Percentiles rank a stretch among this genome's conserved stretches.
Conservation (phyloP, 1,140 invertebrate genomes). For the Tribolium castaneum region DNA sequence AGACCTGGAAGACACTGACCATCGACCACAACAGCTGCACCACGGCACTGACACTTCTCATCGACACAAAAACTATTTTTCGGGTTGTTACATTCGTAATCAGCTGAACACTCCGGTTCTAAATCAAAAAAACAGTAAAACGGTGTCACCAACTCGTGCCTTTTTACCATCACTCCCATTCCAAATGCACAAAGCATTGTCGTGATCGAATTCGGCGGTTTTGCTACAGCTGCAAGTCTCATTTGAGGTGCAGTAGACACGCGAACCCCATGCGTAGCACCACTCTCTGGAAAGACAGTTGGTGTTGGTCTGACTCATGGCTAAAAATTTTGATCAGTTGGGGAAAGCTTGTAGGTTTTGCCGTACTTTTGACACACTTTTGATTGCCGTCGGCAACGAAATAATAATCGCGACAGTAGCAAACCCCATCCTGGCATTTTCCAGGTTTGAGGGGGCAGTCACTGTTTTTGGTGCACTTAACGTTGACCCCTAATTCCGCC, state of each 20-base stretch:
- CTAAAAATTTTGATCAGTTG: neutral
- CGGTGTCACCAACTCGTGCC: neutral
- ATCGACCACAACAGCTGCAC: neutral
- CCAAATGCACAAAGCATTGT: neutral
- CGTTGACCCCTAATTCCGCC: constrained; percentile 5
- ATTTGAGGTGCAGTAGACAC: neutral
- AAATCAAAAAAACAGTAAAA: neutral
- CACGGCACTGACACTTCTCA: neutral
- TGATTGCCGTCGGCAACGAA: constrained; percentile 1
- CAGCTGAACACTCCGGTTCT: neutral
- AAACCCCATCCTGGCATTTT: constrained; percentile 9
- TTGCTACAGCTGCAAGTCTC: constrained; percentile 15
- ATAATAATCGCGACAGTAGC: constrained; percentile 37
- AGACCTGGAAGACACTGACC: neutral
- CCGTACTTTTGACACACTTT: constrained; percentile 29
- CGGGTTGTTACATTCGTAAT: neutral
- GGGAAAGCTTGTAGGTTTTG: neutral
- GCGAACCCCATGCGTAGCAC: constrained; percentile 11
- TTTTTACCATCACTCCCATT: neutral
- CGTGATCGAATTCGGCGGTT: neutral
- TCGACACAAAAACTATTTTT: constrained; percentile 7
- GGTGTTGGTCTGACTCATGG: constrained; percentile 22
- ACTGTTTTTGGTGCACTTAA: neutral
- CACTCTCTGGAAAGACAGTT: constrained; percentile 33
- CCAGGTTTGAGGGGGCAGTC: constrained; percentile 9